A percentile compares a stretch with the other conserved stretches of the same genome.
Conservation (phyloP, 1,140 invertebrate species). For the Nomia melanderi region DNA sequence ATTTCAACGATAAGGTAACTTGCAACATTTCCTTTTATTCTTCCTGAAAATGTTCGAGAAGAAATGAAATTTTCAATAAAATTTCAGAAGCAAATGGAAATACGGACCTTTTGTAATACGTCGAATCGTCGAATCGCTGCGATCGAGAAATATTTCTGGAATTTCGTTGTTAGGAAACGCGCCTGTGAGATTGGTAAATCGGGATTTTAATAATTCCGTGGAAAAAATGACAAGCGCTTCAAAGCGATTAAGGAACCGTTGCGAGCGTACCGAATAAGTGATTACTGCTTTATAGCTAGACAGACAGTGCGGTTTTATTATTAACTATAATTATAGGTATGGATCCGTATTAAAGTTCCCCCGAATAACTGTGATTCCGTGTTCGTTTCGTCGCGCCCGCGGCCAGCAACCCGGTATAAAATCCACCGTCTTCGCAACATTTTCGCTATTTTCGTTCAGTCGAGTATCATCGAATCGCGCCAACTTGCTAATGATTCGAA, state of each 20-base stretch:
- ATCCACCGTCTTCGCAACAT: slow-evolving; percentile 49
- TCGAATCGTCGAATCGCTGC: too few relatives aligned
- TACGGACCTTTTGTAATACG: too few relatives aligned
- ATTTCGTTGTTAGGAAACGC: not conserved
- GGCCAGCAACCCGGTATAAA: slow-evolving; percentile 73
- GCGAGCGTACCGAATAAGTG: slow-evolving; percentile 28
- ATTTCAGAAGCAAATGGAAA: too few relatives aligned
- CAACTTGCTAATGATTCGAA: slow-evolving; percentile 73
- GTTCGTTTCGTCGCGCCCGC: slow-evolving; percentile 68
- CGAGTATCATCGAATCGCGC: slow-evolving; percentile 54
- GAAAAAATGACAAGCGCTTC: slow-evolving; percentile 1
- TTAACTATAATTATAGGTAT: slow-evolving; percentile 77
- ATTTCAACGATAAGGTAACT: too few relatives aligned
- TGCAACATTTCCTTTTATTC: too few relatives aligned
- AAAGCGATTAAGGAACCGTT: slow-evolving; percentile 37
- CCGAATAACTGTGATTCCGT: slow-evolving; percentile 75
- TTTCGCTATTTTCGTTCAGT: slow-evolving; percentile 71
- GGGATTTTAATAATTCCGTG: not conserved
- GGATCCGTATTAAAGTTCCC: slow-evolving; percentile 71
- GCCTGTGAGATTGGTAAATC: not conserved
- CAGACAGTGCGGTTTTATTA: slow-evolving; percentile 78
- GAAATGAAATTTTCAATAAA: too few relatives aligned
- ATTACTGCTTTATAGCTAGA: slow-evolving; percentile 64
- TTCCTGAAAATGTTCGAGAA: too few relatives aligned
- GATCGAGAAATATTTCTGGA: too few relatives aligned